Conservation (phyloP, 64 coral and sea anemone species). For the Trachythela sp. region DNA sequence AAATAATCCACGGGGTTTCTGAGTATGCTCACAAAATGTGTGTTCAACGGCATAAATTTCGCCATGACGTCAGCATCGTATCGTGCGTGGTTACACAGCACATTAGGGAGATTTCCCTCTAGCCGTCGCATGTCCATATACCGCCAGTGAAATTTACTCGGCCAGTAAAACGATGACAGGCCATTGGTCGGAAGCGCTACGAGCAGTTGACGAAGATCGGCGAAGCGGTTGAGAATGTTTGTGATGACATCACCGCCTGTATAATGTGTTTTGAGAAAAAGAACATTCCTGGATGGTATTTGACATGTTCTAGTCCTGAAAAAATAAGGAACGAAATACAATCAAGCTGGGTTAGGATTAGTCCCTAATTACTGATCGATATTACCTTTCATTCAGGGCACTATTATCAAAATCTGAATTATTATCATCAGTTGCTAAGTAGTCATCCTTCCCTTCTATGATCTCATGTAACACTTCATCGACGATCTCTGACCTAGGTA, state of each 20-base stretch:
- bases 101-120: constrained; percentile 74
- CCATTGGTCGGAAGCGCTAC: constrained; percentile 78
- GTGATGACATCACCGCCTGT: constrained; percentile 80
- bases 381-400: not conserved
- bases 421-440: not conserved
- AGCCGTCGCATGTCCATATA: constrained; percentile 74
- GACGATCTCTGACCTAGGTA: not conserved
- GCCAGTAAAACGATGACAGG: constrained; percentile 91
- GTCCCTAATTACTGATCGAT: not conserved
- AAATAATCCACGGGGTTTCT: constrained; percentile 71
- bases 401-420: not conserved
- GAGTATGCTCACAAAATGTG: constrained; percentile 66
- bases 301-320: constrained; percentile 57
- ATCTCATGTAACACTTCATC: not conserved
- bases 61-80: constrained; percentile 80
- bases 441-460: not conserved
- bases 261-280: constrained; percentile 88
- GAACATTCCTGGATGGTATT: constrained; percentile 54
- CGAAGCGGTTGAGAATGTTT: constrained; percentile 82
- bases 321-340: too few relatives aligned
- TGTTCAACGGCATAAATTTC: constrained; percentile 62
- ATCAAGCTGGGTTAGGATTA: too few relatives aligned
- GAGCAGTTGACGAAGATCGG: constrained; percentile 66
- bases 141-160: constrained; percentile 81
- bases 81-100: constrained; percentile 70